Evolutionary conservation across 2,888 invertebrate genomes (phyloP).

Genomic region (Noctua janthina): DNA sequence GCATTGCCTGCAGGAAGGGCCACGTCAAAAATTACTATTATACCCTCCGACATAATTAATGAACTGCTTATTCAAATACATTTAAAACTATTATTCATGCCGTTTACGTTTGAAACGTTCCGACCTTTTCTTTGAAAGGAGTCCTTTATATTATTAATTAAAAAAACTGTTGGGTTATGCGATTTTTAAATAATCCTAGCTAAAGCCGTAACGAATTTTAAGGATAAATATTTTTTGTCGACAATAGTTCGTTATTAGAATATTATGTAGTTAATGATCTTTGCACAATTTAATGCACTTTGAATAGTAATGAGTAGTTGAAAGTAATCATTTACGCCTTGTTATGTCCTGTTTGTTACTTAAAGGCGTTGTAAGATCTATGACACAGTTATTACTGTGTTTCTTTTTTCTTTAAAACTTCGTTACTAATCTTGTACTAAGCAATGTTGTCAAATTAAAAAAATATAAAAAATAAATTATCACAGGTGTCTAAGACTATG

Average conservation of each 20-base stretch:
- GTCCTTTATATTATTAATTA: conserved; percentile 86
- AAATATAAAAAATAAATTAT: too few relatives aligned
- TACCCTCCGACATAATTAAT: conserved; percentile 87
- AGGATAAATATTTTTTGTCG: conserved; percentile 80
- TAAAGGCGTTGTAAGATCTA: not conserved
- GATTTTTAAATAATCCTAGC: conserved; percentile 79
- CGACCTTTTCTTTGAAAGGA: conserved; percentile 87
- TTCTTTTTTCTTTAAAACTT: not conserved
- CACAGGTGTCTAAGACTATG: not conserved
- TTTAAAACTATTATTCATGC: conserved; percentile 90
- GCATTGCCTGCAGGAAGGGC: conserved; percentile 89
- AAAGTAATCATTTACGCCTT: conserved; percentile 57
- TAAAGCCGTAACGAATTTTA: conserved; percentile 75
- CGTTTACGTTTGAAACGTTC: conserved; percentile 89
- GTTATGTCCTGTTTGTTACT: conserved; percentile 43
- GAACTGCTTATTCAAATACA: conserved; percentile 90
- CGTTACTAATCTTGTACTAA: too few relatives aligned
- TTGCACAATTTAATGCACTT: conserved; percentile 61
- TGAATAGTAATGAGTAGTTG: conserved; percentile 51
- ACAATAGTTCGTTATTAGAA: conserved; percentile 69
- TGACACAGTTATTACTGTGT: not conserved
- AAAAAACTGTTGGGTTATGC: conserved; percentile 83
- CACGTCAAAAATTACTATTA: conserved; percentile 90
- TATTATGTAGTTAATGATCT: conserved; percentile 59
- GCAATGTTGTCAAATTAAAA: too few relatives aligned